Percentiles rank a stretch among this genome's conserved stretches.
These are phyloP conservation scores for Chirona hameri DNA, from an alignment of 2,888 invertebrate genomes.

Conservation along the genomic window DNA sequence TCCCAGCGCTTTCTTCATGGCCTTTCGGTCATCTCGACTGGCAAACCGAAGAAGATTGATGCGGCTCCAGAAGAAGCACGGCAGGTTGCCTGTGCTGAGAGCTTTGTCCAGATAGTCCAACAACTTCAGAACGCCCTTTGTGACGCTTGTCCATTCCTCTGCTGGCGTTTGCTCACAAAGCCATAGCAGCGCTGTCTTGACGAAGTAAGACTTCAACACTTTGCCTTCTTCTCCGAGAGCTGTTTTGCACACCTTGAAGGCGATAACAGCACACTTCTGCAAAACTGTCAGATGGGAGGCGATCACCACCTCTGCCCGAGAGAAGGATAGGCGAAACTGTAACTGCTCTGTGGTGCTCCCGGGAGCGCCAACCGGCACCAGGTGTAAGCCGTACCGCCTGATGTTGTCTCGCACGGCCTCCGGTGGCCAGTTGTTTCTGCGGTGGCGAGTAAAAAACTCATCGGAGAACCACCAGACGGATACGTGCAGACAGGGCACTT, in stretches of 20 bases:
- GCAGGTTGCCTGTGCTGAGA: not conserved
- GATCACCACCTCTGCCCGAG: not conserved
- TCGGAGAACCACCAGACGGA: not conserved
- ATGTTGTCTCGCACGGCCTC: not conserved
- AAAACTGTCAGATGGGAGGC: not conserved
- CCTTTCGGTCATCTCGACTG: not conserved
- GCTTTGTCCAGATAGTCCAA: not conserved
- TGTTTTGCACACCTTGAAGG: not conserved
- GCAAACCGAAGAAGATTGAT: not conserved
- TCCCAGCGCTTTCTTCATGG: not conserved
- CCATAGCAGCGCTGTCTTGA: not conserved
- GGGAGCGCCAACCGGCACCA: not conserved
- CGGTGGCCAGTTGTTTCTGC: not conserved
- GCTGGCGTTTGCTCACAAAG: not conserved
- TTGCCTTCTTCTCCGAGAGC: not conserved
- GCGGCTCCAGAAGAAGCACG: not conserved
- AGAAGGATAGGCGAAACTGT: not conserved
- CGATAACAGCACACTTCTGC: not conserved
- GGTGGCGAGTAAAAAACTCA: not conserved
- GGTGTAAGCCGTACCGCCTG: not conserved
- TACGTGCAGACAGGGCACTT: not conserved
- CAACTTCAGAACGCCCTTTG: not conserved
- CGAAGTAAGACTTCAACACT: not conserved
- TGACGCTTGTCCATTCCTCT: not conserved
- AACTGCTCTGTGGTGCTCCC: not conserved